Evolutionary conservation across 2,113 vertebrate genomes (phyloP), one percentile per base, ranked within the genome.

Genomic region (Pholis gunnellus): DNA sequence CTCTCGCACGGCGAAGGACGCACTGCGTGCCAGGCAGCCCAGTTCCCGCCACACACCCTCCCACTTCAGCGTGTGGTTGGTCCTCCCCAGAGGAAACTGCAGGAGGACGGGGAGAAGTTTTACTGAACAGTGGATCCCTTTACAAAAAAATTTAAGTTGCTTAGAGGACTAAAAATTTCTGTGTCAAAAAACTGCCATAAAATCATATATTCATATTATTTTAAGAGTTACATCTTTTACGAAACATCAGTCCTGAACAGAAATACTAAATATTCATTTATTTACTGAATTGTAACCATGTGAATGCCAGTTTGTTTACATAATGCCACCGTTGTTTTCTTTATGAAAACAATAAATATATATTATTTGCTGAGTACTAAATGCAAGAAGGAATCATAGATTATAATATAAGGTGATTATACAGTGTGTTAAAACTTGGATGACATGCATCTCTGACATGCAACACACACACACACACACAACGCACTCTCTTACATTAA

Each of bases 21-120:
- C 97, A 0, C 97, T 97, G 90, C 97, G 96, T 0, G 97, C 96
- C 72, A 99, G 95, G 84, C 97, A 99, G 88, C 97, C 97, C 70
- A 99, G 96, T 75, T 99, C 97, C 65, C 98, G 93, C 98, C 98
- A 99, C 27, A 99, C 97, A 0, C 96, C 97, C 80, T 99, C 98
- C 98, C 98, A 99, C 93, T 98, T 99, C 85, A 99, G 40, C 0
- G 96, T 96, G 93, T 99, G 97, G 92, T 88, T 95, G 11, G 96
- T 99, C 86, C 93, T 94, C 93, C 97, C 98, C 0, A 99, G 3
- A 25, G 98, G 98, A 79, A 99, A 98, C 98, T 99, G 86, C 6
- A 75, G 59, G 61, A 48, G 14, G 10, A 57, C 22, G 44, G 22
- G 48, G 20, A 54, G 25, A 27, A 27, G 56, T 59, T 25, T 59